Base-by-base conservation (phyloP, 1,140 invertebrate genomes). In the Venturia canescens region DNA sequence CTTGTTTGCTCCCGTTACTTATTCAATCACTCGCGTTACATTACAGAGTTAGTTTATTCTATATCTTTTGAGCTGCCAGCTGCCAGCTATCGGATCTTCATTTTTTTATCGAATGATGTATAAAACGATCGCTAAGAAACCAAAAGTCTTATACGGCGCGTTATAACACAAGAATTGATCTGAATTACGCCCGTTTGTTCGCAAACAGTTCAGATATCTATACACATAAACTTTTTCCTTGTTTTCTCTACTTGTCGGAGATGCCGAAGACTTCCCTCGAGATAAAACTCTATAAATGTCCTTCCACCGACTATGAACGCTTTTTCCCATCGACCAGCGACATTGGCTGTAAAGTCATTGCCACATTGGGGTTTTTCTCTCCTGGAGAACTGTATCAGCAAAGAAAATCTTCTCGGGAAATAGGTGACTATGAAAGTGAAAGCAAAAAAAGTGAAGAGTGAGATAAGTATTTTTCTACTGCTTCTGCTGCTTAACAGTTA, bases 231-330 rank as follows among this genome's bases (percentile, higher is more conserved):
- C 38, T 44, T 79, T 82, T 16, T 79, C 29, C 77, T 81, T 79
- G 71, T 50, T 63, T 16, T 44, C 72, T 63, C 53, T 57, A 72
- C 27, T 83, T 80, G 69, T 80, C 48, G 1, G 82, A 79, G 80
- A 53, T 53, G 50, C 50, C n/a, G n/a, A 18, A 21, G 50, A n/a
- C 50, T 21, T 53, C 50, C 50, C 50, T 53, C 50, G 50, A 53
- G 50, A 53, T 53, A 21, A 53, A 53, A 53, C 50, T 21, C 50
- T 53, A 53, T 53, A 18, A 53, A 53, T 53, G 16, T 53, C 18
- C n/a, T 53, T 53, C 50, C 50, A 53, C 4, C 18, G 50, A 7
- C 16, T 53, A 21, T n/a, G 18, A 53, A 21, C 50, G 50, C 50
- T 53, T n/a, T 53, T 53, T n/a, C 7, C 50, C 16, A n/a, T 53